phyloP scores from a whole-genome alignment of 2,113 vertebrate species.

The Corydoras sp. region DNA sequence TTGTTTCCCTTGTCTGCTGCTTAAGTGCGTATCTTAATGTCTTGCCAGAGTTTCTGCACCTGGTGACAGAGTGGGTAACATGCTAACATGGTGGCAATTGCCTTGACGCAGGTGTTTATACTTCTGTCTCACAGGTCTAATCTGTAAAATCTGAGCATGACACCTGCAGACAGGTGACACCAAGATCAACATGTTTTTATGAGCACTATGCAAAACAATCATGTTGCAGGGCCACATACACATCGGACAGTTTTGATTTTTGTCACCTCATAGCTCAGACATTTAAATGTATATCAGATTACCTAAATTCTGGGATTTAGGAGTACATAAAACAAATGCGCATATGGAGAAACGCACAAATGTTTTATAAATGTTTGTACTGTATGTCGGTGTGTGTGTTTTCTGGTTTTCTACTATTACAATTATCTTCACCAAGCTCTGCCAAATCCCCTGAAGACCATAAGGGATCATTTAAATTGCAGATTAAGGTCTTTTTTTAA shows the following conservation, averaged over 20 bases:
- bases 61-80: slow-evolving; percentile 4
- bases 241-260: not conserved
- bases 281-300: too few species aligned
- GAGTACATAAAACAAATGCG: too few species aligned
- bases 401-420: too few species aligned
- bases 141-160: slow-evolving; percentile 6
- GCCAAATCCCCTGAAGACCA: too few species aligned
- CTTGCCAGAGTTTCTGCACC: slow-evolving; percentile 11
- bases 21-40: slow-evolving; percentile 3
- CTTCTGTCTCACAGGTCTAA: slow-evolving; percentile 1
- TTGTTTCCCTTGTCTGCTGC: slow-evolving; percentile 4
- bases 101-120: not conserved
- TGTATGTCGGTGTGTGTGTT: too few species aligned
- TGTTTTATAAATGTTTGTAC: too few species aligned
- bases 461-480: too few species aligned
- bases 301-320: too few species aligned
- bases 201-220: slow-evolving; percentile 8
- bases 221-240: not conserved
- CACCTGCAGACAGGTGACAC: slow-evolving; percentile 10
- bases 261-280: too few species aligned
- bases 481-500: too few species aligned
- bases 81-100: not conserved
- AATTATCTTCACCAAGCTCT: too few species aligned
- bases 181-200: not conserved
- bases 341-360: not conserved